These are phyloP conservation scores for Drosophila ustulata DNA, from an alignment of 2,888 invertebrate species.

Conservation along the genomic window DNA sequence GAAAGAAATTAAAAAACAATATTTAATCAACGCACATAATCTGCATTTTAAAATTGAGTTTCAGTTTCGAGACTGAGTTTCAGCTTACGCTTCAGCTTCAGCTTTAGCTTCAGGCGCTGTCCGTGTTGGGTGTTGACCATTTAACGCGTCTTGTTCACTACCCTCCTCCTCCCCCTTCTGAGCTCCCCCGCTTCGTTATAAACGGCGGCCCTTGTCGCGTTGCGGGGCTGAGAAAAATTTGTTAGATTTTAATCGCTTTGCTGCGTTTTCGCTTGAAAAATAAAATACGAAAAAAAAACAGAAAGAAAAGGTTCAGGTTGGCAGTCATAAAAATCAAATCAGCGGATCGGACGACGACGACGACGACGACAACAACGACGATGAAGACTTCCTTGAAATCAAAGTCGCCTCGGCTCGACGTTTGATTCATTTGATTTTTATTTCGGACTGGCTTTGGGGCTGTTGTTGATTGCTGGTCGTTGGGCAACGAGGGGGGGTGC, in stretches of 20 bases:
- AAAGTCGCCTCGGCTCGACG: slow-evolving; percentile 58
- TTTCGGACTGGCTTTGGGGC: slow-evolving; percentile 22
- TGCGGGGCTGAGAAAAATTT: slow-evolving; percentile 48
- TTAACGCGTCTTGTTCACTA: slow-evolving; percentile 63
- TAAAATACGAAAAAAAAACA: slow-evolving; percentile 21
- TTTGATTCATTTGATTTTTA: slow-evolving; percentile 65
- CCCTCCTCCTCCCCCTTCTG: not conserved
- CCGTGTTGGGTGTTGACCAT: slow-evolving; percentile 76
- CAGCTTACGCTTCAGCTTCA: slow-evolving; percentile 13
- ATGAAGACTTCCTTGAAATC: slow-evolving; percentile 76
- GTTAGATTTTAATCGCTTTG: slow-evolving; percentile 74
- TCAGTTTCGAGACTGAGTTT: slow-evolving; percentile 21
- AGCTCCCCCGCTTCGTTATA: not conserved
- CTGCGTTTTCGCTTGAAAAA: slow-evolving; percentile 59
- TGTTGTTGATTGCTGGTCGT: not conserved
- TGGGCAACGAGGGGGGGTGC: not conserved
- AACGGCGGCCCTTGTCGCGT: slow-evolving; percentile 15
- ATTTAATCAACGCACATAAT: slow-evolving; percentile 80
- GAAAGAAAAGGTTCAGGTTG: slow-evolving; percentile 51
- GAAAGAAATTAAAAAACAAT: slow-evolving; percentile 78
- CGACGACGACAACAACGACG: slow-evolving; percentile 6
- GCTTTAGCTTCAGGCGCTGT: slow-evolving; percentile 25
- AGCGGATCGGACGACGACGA: slow-evolving; percentile 51
- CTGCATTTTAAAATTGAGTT: slow-evolving; percentile 73
- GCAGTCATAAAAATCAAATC: slow-evolving; percentile 62